These are phyloP conservation scores for Acanthosepion esculentum DNA, from an alignment of 2,888 invertebrate genomes.

Conservation along the genomic window DNA sequence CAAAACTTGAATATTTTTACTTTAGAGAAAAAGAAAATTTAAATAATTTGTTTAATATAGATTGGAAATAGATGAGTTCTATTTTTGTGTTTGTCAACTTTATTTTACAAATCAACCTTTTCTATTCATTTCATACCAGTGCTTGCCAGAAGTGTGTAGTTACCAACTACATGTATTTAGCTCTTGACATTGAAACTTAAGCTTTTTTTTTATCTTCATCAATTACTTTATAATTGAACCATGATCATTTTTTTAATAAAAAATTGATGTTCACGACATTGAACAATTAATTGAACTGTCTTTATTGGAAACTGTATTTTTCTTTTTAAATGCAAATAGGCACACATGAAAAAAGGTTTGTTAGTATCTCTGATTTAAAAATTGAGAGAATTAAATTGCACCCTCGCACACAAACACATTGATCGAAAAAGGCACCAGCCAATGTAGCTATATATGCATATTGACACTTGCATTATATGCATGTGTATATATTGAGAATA, in stretches of 20 bases:
- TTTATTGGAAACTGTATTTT: neutral
- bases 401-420: too few relatives aligned
- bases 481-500: too few relatives aligned
- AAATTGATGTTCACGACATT: neutral
- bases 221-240: neutral
- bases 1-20: too few relatives aligned
- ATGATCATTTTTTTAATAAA: neutral
- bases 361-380: neutral
- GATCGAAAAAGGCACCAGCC: too few relatives aligned
- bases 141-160: neutral
- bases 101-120: neutral
- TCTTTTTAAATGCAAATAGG: neutral
- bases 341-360: neutral
- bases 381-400: neutral
- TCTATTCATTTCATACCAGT: neutral
- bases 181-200: neutral
- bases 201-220: neutral
- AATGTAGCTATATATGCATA: too few relatives aligned
- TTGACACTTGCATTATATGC: too few relatives aligned
- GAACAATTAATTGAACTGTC: neutral
- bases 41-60: too few relatives aligned
- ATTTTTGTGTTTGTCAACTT: neutral
- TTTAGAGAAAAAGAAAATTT: too few relatives aligned
- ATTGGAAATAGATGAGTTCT: neutral
- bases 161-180: neutral